Conservation (phyloP, 2,113 vertebrate species). For the Takifugu bimaculatus region DNA sequence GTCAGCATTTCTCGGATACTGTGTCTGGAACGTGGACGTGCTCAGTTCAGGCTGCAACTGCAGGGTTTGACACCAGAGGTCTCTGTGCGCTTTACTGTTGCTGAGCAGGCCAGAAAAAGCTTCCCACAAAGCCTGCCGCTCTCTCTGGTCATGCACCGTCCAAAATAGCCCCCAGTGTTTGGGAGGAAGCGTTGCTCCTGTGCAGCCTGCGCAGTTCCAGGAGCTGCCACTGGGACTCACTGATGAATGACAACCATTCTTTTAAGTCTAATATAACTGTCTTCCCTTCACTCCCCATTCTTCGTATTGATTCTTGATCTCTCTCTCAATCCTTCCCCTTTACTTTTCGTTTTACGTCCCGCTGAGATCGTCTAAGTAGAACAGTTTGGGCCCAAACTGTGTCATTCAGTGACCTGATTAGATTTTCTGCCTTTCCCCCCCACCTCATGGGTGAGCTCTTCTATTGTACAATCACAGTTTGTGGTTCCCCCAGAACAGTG, state of each 20-base stretch:
- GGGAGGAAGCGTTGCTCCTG: not conserved
- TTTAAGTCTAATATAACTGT: not conserved
- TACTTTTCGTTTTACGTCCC: constrained; percentile 17
- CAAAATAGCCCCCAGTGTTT: constrained; percentile 1
- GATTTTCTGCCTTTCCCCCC: constrained; percentile 36
- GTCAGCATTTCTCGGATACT: constrained; percentile 1
- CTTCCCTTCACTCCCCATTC: constrained; percentile 3
- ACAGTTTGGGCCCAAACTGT: constrained; percentile 58
- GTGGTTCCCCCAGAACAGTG: constrained; percentile 4
- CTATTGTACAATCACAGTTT: constrained; percentile 34
- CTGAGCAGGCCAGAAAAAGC: not conserved
- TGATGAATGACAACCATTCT: constrained; percentile 5
- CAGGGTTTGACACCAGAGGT: constrained; percentile 46
- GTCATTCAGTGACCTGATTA: constrained; percentile 68
- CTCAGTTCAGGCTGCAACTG: constrained; percentile 1
- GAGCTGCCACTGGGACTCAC: not conserved
- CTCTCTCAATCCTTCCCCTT: constrained; percentile 21
- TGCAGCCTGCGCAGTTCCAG: constrained; percentile 6
- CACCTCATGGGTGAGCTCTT: constrained; percentile 54
- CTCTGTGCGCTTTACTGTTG: constrained; percentile 13
- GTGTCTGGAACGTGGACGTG: constrained; percentile 4
- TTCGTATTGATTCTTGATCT: constrained; percentile 14
- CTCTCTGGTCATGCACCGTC: not conserved
- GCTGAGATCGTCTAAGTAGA: constrained; percentile 53
- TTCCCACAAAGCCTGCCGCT: not conserved